Evolutionary conservation across 2,113 vertebrate species (phyloP).

Genomic region (Sus scrofa): DNA sequence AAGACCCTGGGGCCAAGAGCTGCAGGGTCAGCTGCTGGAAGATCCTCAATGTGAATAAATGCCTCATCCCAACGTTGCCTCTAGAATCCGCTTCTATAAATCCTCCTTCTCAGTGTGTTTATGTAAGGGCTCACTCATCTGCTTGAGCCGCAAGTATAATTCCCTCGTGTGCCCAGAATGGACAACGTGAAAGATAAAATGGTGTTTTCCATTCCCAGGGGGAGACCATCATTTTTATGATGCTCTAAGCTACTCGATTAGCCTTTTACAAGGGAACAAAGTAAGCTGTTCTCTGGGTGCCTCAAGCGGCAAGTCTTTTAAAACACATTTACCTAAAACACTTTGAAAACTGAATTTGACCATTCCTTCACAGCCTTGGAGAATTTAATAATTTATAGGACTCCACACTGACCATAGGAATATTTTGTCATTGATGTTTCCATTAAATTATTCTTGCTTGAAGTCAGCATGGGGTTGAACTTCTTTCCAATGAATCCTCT

Average conservation of each 20-base stretch:
- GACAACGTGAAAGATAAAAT: constrained; percentile 33
- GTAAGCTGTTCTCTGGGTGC: not conserved
- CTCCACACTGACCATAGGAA: constrained; percentile 74
- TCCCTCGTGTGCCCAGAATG: constrained; percentile 42
- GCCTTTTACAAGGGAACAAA: constrained; percentile 55
- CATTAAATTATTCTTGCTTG: constrained; percentile 76
- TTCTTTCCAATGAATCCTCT: constrained; percentile 51
- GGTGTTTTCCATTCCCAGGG: not conserved
- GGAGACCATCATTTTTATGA: constrained; percentile 5
- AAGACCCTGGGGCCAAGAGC: not conserved
- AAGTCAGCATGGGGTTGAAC: constrained; percentile 76
- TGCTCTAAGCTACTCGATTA: constrained; percentile 40
- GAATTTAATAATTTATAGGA: constrained; percentile 79
- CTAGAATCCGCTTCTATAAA: not conserved
- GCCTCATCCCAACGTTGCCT: not conserved
- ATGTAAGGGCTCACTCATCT: not conserved
- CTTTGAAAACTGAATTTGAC: constrained; percentile 72
- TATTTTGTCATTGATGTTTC: constrained; percentile 81
- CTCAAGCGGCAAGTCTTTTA: constrained; percentile 53
- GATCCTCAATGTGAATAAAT: not conserved
- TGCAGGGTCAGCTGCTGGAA: not conserved
- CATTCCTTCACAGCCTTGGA: constrained; percentile 59
- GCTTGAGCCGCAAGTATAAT: not conserved
- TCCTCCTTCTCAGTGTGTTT: not conserved
- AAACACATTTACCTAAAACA: constrained; percentile 71